phyloP scores from a whole-genome alignment of 2,797 vertebrate species.

The Falco peregrinus region DNA sequence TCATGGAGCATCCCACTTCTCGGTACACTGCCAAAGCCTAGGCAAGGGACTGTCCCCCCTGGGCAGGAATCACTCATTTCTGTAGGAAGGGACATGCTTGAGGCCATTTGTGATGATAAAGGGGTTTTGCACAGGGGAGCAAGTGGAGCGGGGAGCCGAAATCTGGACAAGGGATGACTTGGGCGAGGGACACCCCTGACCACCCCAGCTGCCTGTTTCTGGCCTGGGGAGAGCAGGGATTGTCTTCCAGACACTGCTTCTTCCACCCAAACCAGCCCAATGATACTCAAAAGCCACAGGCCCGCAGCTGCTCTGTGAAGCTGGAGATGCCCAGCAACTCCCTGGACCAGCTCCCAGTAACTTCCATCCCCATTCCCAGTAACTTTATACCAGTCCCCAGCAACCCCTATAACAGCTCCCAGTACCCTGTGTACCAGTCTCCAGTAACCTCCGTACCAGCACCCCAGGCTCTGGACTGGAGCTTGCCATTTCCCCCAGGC shows the following conservation, averaged over 20 bases:
- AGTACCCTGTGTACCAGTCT: not conserved
- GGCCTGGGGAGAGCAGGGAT: not conserved
- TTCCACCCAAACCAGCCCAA: not conserved
- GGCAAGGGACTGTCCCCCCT: not conserved
- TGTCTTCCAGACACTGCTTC: not conserved
- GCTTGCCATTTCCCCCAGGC: not conserved
- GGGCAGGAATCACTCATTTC: not conserved
- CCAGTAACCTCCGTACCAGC: not conserved
- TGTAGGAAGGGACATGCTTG: not conserved
- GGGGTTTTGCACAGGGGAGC: not conserved
- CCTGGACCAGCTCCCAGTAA: not conserved
- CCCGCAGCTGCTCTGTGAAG: not conserved
- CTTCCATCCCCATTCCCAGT: not conserved
- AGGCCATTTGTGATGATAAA: not conserved
- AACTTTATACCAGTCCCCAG: not conserved
- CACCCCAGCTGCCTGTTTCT: not conserved
- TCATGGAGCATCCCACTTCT: not conserved
- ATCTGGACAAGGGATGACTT: not conserved
- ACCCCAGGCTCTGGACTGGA: not conserved
- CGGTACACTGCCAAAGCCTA: not conserved
- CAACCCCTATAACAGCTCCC: not conserved
- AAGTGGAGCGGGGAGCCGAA: accelerated
- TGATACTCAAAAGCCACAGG: not conserved
- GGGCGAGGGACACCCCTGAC: not conserved
- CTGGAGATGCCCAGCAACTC: not conserved